A percentile compares a stretch with the other conserved stretches of the same genome.
These are phyloP conservation scores for Aradus depressus DNA, from an alignment of 2,888 invertebrate genomes.

Conservation along the genomic window DNA sequence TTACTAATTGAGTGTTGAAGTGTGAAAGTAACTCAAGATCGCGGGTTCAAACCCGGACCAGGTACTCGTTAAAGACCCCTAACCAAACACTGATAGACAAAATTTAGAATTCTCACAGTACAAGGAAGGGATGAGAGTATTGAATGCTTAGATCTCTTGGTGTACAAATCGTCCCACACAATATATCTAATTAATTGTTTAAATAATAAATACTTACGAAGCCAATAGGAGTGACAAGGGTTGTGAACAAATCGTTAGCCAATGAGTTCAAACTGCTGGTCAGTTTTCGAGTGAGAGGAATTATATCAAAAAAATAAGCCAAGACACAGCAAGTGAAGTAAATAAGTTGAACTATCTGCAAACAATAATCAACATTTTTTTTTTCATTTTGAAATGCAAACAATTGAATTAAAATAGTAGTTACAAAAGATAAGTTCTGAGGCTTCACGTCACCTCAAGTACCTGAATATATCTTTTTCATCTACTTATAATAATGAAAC, in stretches of 20 bases:
- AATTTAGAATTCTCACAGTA: not conserved
- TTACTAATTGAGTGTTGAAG: not conserved
- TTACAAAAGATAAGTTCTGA: not conserved
- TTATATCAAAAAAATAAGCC: slow-evolving; percentile 28
- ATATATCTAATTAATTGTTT: no score
- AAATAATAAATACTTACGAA: no score
- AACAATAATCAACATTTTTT: slow-evolving; percentile 9
- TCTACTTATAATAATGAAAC: not conserved
- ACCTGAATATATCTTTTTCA: not conserved
- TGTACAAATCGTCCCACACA: no score
- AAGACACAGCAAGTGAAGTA: slow-evolving; percentile 29
- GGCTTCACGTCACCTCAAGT: not conserved
- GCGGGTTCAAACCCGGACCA: no score
- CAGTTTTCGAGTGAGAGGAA: slow-evolving; percentile 18
- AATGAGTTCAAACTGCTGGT: slow-evolving; percentile 18
- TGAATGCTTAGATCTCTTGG: not conserved
- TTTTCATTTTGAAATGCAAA: not conserved
- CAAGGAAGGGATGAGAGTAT: not conserved
- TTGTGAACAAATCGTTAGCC: slow-evolving; percentile 25
- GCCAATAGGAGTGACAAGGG: slow-evolving; percentile 27
- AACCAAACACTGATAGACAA: not conserved
- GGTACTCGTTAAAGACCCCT: no score
- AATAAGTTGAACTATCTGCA: slow-evolving; percentile 30
- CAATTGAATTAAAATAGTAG: not conserved
- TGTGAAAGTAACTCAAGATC: not conserved